Percentiles rank a stretch among this genome's conserved stretches.
Conservation (phyloP, 92 coral and sea anemone genomes). For the Nematostella vectensis region DNA sequence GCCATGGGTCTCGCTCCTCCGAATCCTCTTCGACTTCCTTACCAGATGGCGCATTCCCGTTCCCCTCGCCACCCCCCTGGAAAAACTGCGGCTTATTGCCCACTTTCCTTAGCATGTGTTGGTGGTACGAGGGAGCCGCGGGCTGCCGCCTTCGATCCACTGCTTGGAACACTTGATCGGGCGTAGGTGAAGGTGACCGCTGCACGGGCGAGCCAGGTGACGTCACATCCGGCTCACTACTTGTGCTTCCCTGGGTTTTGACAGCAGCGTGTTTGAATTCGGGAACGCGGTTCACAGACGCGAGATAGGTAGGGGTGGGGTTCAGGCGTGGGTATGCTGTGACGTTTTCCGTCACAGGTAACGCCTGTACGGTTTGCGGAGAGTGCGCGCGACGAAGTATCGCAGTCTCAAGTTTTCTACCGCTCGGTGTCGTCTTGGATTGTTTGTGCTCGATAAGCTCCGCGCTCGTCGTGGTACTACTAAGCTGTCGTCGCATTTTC, state of each 20-base stretch:
- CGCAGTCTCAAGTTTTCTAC: constrained; percentile 80
- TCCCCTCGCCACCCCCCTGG: constrained; percentile 37
- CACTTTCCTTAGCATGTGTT: constrained; percentile 87
- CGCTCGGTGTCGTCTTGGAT: constrained; percentile 66
- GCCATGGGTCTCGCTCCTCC: constrained; percentile 21
- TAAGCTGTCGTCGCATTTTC: constrained; percentile 67
- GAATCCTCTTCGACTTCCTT: constrained; percentile 7
- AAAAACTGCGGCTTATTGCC: constrained; percentile 61
- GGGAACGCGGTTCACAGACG: constrained; percentile 46
- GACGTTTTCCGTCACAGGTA: constrained; percentile 55
- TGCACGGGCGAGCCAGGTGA: constrained; percentile 35
- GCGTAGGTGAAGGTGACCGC: constrained; percentile 77
- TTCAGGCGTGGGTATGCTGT: constrained; percentile 60
- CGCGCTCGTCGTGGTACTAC: constrained; percentile 95
- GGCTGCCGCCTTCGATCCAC: constrained; percentile 97
- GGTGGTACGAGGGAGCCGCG: constrained; percentile 96
- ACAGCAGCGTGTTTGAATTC: constrained; percentile 55
- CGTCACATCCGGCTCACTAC: constrained; percentile 45
- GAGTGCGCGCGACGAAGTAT: constrained; percentile 71
- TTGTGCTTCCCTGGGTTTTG: constrained; percentile 40
- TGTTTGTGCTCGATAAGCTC: constrained; percentile 91
- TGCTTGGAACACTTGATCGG: constrained; percentile 91
- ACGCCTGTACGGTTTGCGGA: constrained; percentile 75
- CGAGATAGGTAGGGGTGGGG: constrained; percentile 46
- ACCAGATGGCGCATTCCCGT: constrained; percentile 18